Percentiles rank a stretch among this genome's conserved stretches.
Evolutionary conservation across 2,797 vertebrate species (phyloP).

Genomic region (Galago senegalensis): DNA sequence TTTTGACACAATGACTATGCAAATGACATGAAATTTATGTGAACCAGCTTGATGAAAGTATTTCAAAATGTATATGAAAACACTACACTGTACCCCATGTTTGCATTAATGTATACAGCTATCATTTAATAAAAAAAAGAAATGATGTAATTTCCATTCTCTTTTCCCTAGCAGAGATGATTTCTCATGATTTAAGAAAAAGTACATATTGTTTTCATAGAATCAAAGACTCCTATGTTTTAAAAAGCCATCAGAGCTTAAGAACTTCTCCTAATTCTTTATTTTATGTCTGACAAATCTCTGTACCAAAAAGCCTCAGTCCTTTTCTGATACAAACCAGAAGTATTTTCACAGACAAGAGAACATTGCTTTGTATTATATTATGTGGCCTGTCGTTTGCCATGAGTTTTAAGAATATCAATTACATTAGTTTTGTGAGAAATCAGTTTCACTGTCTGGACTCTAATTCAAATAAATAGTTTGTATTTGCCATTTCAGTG

Average conservation of each 20-base stretch:
- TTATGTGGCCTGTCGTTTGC: background rate
- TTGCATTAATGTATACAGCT: no score
- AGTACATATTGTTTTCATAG: background rate
- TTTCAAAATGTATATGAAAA: no score
- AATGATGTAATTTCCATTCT: background rate
- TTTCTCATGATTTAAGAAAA: slow-evolving; percentile 32
- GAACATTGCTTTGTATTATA: background rate
- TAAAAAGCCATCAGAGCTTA: background rate
- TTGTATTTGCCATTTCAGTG: background rate
- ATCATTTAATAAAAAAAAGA: background rate
- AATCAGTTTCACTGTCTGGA: slow-evolving; percentile 4
- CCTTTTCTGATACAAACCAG: slow-evolving; percentile 27
- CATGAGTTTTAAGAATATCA: slow-evolving; percentile 45
- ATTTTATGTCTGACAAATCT: background rate
- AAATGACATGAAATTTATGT: no score
- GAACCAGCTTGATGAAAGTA: no score
- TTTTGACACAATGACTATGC: no score
- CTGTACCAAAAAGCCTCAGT: slow-evolving; percentile 7
- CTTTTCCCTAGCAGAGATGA: slow-evolving; percentile 26
- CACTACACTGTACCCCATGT: no score
- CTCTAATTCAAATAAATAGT: slow-evolving; percentile 24
- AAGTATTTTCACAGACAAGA: slow-evolving; percentile 32
- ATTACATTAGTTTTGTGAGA: background rate
- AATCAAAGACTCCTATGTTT: background rate
- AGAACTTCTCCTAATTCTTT: background rate